Evolutionary conservation across 2,888 invertebrate species (phyloP).

Genomic region (Pseudanteris insignis): DNA sequence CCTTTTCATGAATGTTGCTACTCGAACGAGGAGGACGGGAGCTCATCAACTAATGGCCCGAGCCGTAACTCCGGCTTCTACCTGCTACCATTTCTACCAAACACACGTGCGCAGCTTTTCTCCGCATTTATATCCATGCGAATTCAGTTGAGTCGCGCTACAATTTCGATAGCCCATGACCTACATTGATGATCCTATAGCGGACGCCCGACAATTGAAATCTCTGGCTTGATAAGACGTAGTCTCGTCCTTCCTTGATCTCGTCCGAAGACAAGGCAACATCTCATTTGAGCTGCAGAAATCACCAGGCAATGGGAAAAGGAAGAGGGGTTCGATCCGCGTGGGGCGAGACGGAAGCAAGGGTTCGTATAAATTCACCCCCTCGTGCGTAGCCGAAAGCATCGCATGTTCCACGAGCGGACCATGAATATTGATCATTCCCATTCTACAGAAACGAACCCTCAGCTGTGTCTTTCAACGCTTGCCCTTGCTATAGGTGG

Average conservation of each 20-base stretch:
- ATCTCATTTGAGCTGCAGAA: conserved; percentile 40
- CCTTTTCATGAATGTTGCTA: conserved; percentile 55
- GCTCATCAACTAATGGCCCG: conserved; percentile 67
- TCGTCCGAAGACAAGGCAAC: conserved; percentile 24
- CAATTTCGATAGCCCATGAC: not conserved
- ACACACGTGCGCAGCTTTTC: conserved; percentile 30
- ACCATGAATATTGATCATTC: conserved; percentile 65
- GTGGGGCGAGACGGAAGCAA: conserved; percentile 49
- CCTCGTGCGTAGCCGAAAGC: conserved; percentile 46
- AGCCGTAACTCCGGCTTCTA: conserved; percentile 60
- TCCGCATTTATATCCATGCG: not conserved
- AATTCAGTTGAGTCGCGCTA: too few species aligned
- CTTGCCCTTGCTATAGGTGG: conserved; percentile 29
- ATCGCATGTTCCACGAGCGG: conserved; percentile 49
- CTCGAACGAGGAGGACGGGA: conserved; percentile 52
- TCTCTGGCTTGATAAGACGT: not conserved
- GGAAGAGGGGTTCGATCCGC: conserved; percentile 46
- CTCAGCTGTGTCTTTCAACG: conserved; percentile 42
- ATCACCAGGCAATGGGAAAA: conserved; percentile 35
- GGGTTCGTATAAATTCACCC: conserved; percentile 63
- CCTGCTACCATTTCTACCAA: conserved; percentile 37
- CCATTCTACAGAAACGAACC: conserved; percentile 54
- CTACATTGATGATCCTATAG: conserved; percentile 21
- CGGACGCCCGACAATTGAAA: not conserved
- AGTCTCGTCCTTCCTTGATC: conserved; percentile 8